Evolutionary conservation across 2,113 vertebrate genomes (phyloP), one percentile per base, ranked within the genome.

Genomic region (Bucco capensis): DNA sequence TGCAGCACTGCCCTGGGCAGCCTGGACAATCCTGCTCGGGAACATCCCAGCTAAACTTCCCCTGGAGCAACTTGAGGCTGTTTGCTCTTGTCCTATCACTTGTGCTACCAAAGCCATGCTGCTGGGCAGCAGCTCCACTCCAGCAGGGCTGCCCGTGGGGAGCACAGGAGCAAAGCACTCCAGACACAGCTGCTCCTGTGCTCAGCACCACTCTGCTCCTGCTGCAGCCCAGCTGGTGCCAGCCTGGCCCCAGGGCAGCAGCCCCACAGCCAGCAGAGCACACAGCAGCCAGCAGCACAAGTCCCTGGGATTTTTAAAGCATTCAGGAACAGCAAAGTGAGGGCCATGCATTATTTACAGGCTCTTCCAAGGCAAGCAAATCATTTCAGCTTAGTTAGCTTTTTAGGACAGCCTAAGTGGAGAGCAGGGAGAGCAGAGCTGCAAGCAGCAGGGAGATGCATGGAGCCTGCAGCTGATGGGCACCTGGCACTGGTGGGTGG

Each of bases 301-400:
- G 40, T 49, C 69, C 25, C 27, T 19, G 22, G 46, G 42, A 25
- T 79, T 88, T 65, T 15, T 42, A 62, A 65, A 83, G 49, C 69
- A 49, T 27, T 35, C 56, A 38, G 91, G 6, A 88, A 72, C 57
- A 78, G 83, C 60, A 49, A 46, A 90, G 73, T 3, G 62, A 69
- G 42, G 17, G 40, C 4, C 1, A 93, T 94, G 8, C 62, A 92
- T 96, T 96, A 95, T 96, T 95, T 86, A 96, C 86, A 73, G 76
- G 80, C 38, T 90, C 46, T 70, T 74, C 80, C 28, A 58, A 75
- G 86, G 86, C 70, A 72, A 46, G 62, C 50, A 91, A 84, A 93
- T 86, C 9, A 65, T 96, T 96, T 90, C 94, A 94, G 93, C 94
- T 96, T 40, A 91, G 89, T 80, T 93, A 75, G 95, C 88, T 95